Conservation (phyloP, 2,888 invertebrate genomes). For the Anthrax anthrax region DNA sequence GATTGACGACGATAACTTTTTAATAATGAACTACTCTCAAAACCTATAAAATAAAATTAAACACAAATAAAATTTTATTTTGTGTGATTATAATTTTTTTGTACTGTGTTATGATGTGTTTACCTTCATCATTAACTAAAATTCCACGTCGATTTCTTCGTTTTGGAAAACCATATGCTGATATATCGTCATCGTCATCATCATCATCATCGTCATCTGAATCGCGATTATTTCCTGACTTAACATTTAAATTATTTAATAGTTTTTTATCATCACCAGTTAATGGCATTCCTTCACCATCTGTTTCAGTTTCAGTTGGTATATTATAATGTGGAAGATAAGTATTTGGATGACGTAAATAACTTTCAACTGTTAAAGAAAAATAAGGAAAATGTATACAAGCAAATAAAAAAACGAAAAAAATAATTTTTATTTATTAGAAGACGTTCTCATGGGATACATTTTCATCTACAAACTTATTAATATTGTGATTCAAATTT, state of each 20-base stretch:
- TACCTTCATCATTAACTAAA: constrained; percentile 17
- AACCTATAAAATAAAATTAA: constrained; percentile 1
- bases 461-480: not conserved
- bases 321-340: constrained; percentile 61
- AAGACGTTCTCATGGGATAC: not conserved
- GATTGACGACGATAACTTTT: constrained; percentile 32
- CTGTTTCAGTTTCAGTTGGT: constrained; percentile 50
- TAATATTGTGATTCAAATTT: too few relatives aligned
- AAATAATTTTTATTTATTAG: too few relatives aligned
- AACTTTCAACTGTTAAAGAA: constrained; percentile 43
- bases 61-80: not conserved
- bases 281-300: constrained; percentile 37
- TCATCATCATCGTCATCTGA: constrained; percentile 31
- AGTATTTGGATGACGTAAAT: constrained; percentile 69
- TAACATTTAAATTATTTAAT: constrained; percentile 10
- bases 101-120: too few relatives aligned
- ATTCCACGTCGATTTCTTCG: constrained; percentile 30
- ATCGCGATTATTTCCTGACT: constrained; percentile 14
- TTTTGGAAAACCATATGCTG: constrained; percentile 38
- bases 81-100: too few relatives aligned
- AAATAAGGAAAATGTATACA: too few relatives aligned
- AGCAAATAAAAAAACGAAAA: not conserved
- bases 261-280: constrained; percentile 10
- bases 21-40: constrained; percentile 50
- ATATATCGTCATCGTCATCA: constrained; percentile 29